Evolutionary conservation across 2,113 vertebrate species (phyloP).

Genomic region (Columbina picui): DNA sequence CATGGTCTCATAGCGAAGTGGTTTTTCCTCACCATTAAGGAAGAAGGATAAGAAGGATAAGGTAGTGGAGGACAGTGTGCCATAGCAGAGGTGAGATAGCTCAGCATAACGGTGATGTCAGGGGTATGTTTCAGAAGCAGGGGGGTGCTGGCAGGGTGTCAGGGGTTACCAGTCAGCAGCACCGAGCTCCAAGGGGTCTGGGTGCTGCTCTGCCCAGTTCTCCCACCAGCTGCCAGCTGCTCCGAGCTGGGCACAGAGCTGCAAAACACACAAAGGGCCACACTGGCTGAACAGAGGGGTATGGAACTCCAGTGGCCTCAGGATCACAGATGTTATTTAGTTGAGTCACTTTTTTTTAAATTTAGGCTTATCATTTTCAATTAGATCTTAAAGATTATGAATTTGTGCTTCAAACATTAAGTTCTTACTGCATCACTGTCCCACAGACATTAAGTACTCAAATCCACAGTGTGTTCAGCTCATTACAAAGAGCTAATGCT

Average conservation of each 20-base stretch:
- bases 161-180: not conserved
- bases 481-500: not conserved
- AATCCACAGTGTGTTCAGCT: not conserved
- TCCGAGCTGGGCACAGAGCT: not conserved
- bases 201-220: not conserved
- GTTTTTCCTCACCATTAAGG: rapidly evolving
- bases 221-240: not conserved
- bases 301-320: not conserved
- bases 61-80: not conserved
- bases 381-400: not conserved
- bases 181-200: rapidly evolving
- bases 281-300: not conserved
- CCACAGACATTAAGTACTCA: not conserved
- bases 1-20: not conserved
- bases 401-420: no score
- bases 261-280: rapidly evolving
- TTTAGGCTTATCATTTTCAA: not conserved
- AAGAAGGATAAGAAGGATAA: not conserved
- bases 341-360: not conserved
- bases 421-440: no score
- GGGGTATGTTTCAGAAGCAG: not conserved
- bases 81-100: no score
- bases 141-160: not conserved
- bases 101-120: not conserved
- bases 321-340: not conserved